phyloP scores from a whole-genome alignment of 2,113 vertebrate genomes.

The Morone saxatilis region DNA sequence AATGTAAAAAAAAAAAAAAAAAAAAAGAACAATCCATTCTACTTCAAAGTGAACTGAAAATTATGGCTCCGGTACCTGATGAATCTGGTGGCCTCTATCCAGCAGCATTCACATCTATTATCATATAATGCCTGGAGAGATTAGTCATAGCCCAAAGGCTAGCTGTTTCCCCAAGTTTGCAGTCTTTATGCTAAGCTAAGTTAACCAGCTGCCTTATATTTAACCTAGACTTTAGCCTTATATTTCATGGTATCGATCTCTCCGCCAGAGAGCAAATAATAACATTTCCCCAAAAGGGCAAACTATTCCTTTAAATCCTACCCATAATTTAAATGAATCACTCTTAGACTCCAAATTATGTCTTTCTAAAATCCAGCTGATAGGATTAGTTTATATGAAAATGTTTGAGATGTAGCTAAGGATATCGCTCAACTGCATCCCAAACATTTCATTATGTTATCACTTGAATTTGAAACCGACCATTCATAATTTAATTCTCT shows the following conservation, averaged over 20 bases:
- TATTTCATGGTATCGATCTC: not conserved
- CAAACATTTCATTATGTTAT: not conserved
- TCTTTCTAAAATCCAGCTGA: not conserved
- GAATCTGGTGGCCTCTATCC: conserved; percentile 63
- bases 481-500: not conserved
- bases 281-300: not conserved
- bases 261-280: not conserved
- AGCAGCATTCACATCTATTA: conserved; percentile 58
- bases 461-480: not conserved
- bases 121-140: conserved; percentile 46
- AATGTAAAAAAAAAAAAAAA: too few relatives aligned
- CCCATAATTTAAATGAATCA: not conserved
- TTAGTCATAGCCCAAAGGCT: conserved; percentile 45
- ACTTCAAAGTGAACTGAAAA: not conserved
- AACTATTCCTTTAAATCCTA: not conserved
- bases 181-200: too few relatives aligned
- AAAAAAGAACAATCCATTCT: not conserved
- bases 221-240: not conserved
- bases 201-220: too few relatives aligned
- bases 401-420: not conserved
- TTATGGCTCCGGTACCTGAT: conserved; percentile 50
- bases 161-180: not conserved
- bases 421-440: not conserved
- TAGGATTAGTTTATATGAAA: not conserved
- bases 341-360: conserved; percentile 2